phyloP scores from a whole-genome alignment of 2,797 vertebrate species.

The Clarias laeviceps region DNA sequence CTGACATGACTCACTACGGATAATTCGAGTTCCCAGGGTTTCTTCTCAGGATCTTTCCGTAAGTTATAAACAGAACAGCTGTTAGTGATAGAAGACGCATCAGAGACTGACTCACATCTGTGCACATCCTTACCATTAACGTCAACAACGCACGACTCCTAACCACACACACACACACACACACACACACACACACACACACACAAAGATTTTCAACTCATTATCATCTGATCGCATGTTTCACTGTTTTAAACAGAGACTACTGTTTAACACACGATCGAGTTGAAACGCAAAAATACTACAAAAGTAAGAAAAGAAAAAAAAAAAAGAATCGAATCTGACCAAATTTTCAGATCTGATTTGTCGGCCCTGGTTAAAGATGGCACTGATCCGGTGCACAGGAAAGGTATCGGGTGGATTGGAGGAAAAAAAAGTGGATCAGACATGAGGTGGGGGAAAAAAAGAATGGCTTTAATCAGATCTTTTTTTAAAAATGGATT shows the following conservation, averaged over 20 bases:
- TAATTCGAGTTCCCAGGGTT: neutral
- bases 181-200: neutral
- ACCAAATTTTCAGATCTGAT: neutral
- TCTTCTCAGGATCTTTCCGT: neutral
- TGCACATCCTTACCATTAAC: slow-evolving; percentile 3
- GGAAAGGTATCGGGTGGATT: neutral
- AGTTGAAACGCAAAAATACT: neutral
- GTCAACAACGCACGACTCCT: neutral
- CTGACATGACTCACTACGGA: neutral
- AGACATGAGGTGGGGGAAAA: neutral
- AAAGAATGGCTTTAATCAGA: neutral
- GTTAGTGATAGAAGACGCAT: slow-evolving; percentile 9
- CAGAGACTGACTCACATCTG: slow-evolving; percentile 9
- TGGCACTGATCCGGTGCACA: neutral
- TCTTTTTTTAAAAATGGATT: neutral
- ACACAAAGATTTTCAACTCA: neutral
- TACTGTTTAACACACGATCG: neutral
- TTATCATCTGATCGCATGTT: neutral
- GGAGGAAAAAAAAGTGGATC: neutral
- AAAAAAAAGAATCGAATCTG: neutral
- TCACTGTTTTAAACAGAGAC: neutral
- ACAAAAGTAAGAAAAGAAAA: neutral
- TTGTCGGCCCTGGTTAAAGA: neutral
- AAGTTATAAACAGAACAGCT: slow-evolving; percentile 10
- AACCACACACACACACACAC: neutral